Conservation (phyloP, 2,888 invertebrate genomes). For the Nephrotoma appendiculata region DNA sequence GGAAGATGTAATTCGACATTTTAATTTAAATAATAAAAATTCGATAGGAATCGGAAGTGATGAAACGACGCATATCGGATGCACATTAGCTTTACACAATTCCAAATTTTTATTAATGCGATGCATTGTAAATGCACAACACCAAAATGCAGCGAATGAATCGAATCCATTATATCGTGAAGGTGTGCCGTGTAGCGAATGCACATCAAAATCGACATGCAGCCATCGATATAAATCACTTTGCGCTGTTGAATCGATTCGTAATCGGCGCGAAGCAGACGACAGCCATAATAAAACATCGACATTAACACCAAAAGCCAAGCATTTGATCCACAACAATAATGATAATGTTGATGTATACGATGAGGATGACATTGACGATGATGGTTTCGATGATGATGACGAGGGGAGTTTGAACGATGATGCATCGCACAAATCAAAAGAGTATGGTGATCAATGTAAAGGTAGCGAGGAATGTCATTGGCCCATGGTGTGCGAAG, state of each 20-base stretch:
- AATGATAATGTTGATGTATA: not conserved
- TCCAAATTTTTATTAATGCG: not conserved
- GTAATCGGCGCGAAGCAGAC: not conserved
- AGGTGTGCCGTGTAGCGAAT: not conserved
- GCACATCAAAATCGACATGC: not conserved
- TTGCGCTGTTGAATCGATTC: not conserved
- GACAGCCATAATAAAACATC: not conserved
- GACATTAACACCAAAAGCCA: not conserved
- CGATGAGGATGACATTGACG: not conserved
- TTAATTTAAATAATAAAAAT: not conserved
- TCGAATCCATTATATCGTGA: not conserved
- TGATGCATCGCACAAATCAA: not conserved
- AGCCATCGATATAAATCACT: not conserved
- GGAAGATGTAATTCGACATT: not conserved
- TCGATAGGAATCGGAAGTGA: not conserved
- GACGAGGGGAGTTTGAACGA: not conserved
- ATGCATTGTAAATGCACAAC: not conserved
- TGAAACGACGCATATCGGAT: not conserved
- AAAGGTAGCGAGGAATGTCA: not conserved
- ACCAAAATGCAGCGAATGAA: not conserved
- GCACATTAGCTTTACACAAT: not conserved
- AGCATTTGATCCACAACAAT: not conserved
- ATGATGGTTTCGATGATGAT: not conserved
- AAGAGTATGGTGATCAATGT: not conserved
- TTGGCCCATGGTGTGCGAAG: not conserved